Evolutionary conservation across 2,888 invertebrate species (phyloP).

Genomic region (Drosophila atroscutellata): DNA sequence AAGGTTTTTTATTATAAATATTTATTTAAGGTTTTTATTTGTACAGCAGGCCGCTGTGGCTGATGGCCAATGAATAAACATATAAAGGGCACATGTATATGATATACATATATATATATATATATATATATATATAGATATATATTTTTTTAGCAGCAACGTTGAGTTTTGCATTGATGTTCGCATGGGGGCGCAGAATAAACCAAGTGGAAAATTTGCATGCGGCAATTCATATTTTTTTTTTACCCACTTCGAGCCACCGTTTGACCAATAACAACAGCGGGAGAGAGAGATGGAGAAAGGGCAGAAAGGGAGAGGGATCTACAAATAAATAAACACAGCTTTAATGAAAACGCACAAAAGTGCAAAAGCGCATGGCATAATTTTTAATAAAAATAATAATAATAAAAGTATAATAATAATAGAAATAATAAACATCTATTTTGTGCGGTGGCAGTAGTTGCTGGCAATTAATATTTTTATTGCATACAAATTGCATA

Average conservation of each 20-base stretch:
- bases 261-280: slow-evolving; percentile 17
- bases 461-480: slow-evolving; percentile 72
- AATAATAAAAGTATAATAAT: background rate
- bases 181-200: slow-evolving; percentile 83
- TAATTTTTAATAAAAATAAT: slow-evolving; percentile 29
- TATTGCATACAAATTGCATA: slow-evolving; percentile 80
- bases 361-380: slow-evolving; percentile 25
- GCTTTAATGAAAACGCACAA: slow-evolving; percentile 59
- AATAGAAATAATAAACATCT: slow-evolving; percentile 29
- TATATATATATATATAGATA: background rate
- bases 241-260: background rate
- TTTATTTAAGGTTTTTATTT: background rate
- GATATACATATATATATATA: background rate
- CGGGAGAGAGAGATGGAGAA: background rate
- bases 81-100: slow-evolving; percentile 22
- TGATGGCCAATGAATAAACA: slow-evolving; percentile 22
- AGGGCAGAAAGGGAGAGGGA: background rate
- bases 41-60: background rate
- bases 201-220: slow-evolving; percentile 83
- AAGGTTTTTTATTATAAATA: background rate
- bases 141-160: slow-evolving; percentile 21
- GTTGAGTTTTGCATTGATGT: slow-evolving; percentile 73
- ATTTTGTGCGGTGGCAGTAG: slow-evolving; percentile 32
- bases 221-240: slow-evolving; percentile 53
- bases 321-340: slow-evolving; percentile 63